Base-by-base conservation (phyloP, 2,888 invertebrate species). In the Emmelina monodactyla region DNA sequence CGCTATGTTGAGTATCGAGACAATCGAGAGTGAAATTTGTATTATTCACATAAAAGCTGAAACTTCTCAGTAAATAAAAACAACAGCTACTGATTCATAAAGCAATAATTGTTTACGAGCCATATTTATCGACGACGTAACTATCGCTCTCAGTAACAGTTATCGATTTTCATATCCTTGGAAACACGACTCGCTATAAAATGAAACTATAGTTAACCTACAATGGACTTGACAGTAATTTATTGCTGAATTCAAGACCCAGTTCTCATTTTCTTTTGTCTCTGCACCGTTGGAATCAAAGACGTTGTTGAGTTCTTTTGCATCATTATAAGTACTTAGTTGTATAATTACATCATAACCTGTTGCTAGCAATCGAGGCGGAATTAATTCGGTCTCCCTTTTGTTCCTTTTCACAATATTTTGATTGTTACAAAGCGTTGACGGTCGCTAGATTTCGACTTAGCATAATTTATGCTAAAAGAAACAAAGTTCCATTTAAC, bases 351-450 rank as follows among this genome's bases (percentile, higher is more conserved):
- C 47, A 44, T 5, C 15, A 40, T 47, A 48, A 58, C 51, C 53
- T 52, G 54, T 55, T 46, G 52, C 44, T 45, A 53, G 44, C 47
- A 58, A 63, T 55, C 59, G 61, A 58, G 53, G 65, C 65, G 71
- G 55, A 63, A 66, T 63, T 52, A 63, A 58, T 57, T 44, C 46
- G 41, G 42, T 47, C 43, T 46, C 35, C 33, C 37, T 42, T 46
- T 35, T 41, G 46, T 37, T n/a, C n/a, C n/a, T 38, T 43, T 33
- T 35, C 19, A 19, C 46, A 50, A 50, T 71, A 64, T 72, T 71
- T 64, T 69, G 70, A 71, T 70, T 67, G 59, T 68, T 56, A 51
- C 51, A 54, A 59, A 53, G n/a, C 59, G 54, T 48, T 53, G 45
- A 41, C 45, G 41, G 37, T 40, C 43, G 48, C 11, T 4, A 25